Evolutionary conservation across 2,113 vertebrate genomes (phyloP).

Genomic region (Salvelinus namaycush): DNA sequence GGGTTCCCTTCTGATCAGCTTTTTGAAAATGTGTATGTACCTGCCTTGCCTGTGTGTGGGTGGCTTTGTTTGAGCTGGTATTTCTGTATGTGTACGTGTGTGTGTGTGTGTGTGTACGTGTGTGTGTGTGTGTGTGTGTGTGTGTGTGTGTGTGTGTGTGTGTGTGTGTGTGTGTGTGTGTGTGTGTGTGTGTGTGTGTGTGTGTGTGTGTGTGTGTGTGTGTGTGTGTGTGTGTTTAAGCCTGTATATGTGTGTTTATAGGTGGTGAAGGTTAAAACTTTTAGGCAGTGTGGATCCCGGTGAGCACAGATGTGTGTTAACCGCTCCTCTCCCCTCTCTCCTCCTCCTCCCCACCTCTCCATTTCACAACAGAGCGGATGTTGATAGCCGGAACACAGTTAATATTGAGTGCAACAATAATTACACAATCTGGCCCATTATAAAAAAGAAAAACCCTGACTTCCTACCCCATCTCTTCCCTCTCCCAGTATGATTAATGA

Average conservation of each 20-base stretch:
- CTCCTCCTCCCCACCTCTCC: too few relatives aligned
- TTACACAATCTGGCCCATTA: slow-evolving; percentile 69
- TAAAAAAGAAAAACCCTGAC: slow-evolving; percentile 59
- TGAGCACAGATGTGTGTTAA: slow-evolving; percentile 39
- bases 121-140: not conserved
- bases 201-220: not conserved
- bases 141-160: slow-evolving; percentile 3
- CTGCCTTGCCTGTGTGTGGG: not conserved
- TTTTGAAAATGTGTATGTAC: not conserved
- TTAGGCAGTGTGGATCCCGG: slow-evolving; percentile 27
- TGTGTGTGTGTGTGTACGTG: not conserved
- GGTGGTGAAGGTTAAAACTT: slow-evolving; percentile 34
- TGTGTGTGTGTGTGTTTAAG: not conserved
- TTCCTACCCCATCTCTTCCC: slow-evolving; percentile 48
- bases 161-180: not conserved
- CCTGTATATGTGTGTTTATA: slow-evolving; percentile 25
- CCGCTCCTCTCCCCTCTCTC: slow-evolving; percentile 20
- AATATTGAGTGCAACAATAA: slow-evolving; percentile 78
- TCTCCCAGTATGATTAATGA: slow-evolving; percentile 79
- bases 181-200: not conserved
- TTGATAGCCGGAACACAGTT: slow-evolving; percentile 67
- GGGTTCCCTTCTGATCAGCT: slow-evolving; percentile 16
- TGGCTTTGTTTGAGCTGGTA: too few relatives aligned
- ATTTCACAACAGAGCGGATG: slow-evolving; percentile 46
- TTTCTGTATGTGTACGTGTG: slow-evolving; percentile 1